phyloP scores from a whole-genome alignment of 2,113 vertebrate genomes.

The Dicaeum eximium region DNA sequence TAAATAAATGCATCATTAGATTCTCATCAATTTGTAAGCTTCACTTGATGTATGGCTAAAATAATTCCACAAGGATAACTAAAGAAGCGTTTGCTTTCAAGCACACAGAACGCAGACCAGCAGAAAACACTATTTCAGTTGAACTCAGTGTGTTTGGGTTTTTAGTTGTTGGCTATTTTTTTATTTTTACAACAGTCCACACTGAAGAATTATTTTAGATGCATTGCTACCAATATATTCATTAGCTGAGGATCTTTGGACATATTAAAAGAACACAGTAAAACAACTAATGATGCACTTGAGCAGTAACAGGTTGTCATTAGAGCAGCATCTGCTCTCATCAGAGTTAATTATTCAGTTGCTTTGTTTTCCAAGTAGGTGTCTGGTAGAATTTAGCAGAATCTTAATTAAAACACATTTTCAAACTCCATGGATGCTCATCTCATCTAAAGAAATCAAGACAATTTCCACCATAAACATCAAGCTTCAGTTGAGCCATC shows the following conservation, averaged over 20 bases:
- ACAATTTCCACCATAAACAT: slow-evolving; percentile 82
- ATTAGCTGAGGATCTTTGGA: slow-evolving; percentile 74
- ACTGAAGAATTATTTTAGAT: slow-evolving; percentile 63
- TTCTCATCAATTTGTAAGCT: slow-evolving; percentile 81
- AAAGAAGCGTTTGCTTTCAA: slow-evolving; percentile 54
- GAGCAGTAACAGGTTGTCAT: slow-evolving; percentile 89
- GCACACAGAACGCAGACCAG: background rate
- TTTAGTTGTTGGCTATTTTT: background rate
- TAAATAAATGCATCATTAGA: slow-evolving; percentile 87
- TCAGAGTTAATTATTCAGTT: slow-evolving; percentile 86
- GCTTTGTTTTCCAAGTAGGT: slow-evolving; percentile 86
- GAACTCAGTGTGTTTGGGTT: background rate
- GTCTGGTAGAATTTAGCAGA: slow-evolving; percentile 87
- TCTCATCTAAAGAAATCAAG: slow-evolving; percentile 82
- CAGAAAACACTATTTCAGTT: background rate
- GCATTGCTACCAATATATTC: slow-evolving; percentile 58
- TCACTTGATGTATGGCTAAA: slow-evolving; percentile 77
- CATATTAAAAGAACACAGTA: slow-evolving; percentile 74
- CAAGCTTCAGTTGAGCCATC: slow-evolving; percentile 80
- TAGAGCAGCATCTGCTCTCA: slow-evolving; percentile 89
- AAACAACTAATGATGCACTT: slow-evolving; percentile 80
- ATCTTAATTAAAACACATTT: slow-evolving; percentile 89
- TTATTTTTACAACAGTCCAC: background rate
- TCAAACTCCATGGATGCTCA: slow-evolving; percentile 83
- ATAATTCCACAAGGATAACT: slow-evolving; percentile 76